Conservation (phyloP, 92 coral and sea anemone genomes). For the Palythoa heliodiscus region DNA sequence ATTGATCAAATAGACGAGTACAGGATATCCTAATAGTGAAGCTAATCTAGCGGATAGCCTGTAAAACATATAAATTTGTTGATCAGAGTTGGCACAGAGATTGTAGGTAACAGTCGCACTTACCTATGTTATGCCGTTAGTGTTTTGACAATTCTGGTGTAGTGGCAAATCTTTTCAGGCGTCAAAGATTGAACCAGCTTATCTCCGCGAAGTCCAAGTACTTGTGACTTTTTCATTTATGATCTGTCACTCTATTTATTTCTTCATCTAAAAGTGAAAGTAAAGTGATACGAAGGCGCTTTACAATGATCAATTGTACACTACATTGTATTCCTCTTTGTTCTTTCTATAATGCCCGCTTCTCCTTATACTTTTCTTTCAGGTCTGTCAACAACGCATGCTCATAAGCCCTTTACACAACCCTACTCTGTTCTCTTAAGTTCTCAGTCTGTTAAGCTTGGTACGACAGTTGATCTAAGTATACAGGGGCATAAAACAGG, state of each 20-base stretch:
- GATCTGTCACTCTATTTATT: background rate
- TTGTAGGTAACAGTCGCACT: too few relatives aligned
- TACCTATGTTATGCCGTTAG: too few relatives aligned
- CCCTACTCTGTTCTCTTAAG: conserved; percentile 1
- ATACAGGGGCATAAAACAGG: background rate
- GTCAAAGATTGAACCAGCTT: background rate
- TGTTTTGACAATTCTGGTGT: too few relatives aligned
- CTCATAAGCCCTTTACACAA: conserved; percentile 2
- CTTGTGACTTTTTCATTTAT: too few relatives aligned
- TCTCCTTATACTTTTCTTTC: conserved; percentile 13
- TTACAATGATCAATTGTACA: too few relatives aligned
- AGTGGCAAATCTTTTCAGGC: background rate
- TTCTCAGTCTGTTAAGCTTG: background rate
- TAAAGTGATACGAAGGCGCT: too few relatives aligned
- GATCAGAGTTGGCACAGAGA: too few relatives aligned
- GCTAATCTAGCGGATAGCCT: too few relatives aligned
- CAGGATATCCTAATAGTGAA: too few relatives aligned
- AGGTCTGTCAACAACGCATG: conserved; percentile 35
- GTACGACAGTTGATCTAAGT: conserved; percentile 13
- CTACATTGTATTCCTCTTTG: background rate
- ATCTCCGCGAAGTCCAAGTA: background rate
- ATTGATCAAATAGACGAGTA: too few relatives aligned
- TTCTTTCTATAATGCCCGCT: background rate
- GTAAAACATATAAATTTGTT: too few relatives aligned
- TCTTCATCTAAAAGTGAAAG: too few relatives aligned